These are phyloP conservation scores for Monoplex corrugatus DNA, from an alignment of 2,888 invertebrate genomes.

Conservation along the genomic window DNA sequence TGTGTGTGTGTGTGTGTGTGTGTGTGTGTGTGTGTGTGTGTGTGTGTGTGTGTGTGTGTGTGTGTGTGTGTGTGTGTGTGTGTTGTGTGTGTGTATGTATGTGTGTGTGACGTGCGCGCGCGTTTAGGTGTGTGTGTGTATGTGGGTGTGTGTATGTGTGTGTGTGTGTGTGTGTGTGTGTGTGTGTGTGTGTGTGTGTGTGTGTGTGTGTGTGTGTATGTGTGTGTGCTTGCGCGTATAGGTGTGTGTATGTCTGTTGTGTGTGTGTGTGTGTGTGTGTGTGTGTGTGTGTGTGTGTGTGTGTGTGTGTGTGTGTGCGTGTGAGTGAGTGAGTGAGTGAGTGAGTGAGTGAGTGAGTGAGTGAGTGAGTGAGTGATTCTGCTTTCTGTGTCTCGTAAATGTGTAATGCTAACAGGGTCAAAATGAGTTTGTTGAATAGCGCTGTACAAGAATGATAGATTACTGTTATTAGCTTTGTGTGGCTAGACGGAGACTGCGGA, in stretches of 20 bases:
- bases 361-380: too few relatives aligned
- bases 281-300: not conserved
- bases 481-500: too few relatives aligned
- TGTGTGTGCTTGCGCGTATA: not conserved
- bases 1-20: constrained; percentile 2
- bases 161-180: not conserved
- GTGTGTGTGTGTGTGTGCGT: not conserved
- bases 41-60: not conserved
- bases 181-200: constrained; percentile 22
- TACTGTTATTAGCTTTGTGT: too few relatives aligned
- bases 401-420: too few relatives aligned
- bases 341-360: not conserved
- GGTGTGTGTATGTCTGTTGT: not conserved
- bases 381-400: too few relatives aligned
- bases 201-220: not conserved
- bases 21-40: not conserved
- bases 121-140: not conserved
- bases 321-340: not conserved
- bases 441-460: too few relatives aligned
- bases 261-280: not conserved
- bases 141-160: not conserved
- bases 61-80: not conserved
- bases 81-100: not conserved
- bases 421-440: too few relatives aligned
- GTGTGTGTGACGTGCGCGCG: not conserved